Evolutionary conservation across 2,113 vertebrate genomes (phyloP), one percentile per base, ranked within the genome.

Genomic region (Todiramphus saurophagus): DNA sequence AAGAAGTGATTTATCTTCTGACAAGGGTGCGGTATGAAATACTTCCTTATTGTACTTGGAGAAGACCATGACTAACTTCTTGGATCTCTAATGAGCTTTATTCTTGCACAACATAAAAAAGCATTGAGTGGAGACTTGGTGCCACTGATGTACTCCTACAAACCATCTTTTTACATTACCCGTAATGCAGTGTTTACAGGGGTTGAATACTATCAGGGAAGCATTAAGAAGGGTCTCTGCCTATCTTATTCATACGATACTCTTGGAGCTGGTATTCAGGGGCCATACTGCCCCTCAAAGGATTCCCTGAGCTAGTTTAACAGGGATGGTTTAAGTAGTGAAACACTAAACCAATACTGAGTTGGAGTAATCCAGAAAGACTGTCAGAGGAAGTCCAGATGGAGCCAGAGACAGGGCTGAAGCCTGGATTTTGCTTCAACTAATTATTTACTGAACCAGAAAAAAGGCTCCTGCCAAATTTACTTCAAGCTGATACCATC

Each of bases 251-350:
- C 11, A 7, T 7, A 21, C 12, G 30, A n/a, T 27, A 10, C 15
- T 20, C 9, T 28, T 16, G 7, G 55, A 58, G n/a, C 33, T 74
- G 58, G 1, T 6, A 50, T 23, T 27, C 35, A 35, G 37, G 44
- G 69, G 51, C 2, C 0, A 0, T 1, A 2, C n/a, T 55, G 83
- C 10, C 59, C n/a, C 46, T 13, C 0, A 0, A 1, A 1, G 1
- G 13, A 33, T 19, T 9, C 17, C 9, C 5, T 55, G 63, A 48
- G 41, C 25, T 41, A 0, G 0, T 43, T 63, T 21, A 21, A 48
- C 9, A 7, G 31, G 31, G 23, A 7, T 6, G 30, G 28, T 9
- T 76, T 14, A 12, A 43, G 33, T 3, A 63, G 27, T 8, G 19
- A 62, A 51, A 28, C 48, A 19, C 33, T 17, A 11, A 77, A 27